phyloP scores from a whole-genome alignment of 2,888 invertebrate species.

The Matsumyia berberina region DNA sequence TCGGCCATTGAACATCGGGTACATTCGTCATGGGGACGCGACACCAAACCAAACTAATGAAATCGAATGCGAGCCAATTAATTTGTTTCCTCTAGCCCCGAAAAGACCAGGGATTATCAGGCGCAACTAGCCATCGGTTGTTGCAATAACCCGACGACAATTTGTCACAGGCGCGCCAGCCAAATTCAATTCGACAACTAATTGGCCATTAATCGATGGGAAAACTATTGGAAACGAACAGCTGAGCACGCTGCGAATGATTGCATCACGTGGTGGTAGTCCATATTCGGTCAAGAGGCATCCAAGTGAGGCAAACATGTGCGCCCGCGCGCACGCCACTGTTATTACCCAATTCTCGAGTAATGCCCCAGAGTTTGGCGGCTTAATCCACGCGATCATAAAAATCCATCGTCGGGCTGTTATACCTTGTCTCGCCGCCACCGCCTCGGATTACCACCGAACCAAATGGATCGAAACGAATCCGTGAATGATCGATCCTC shows the following conservation, averaged over 20 bases:
- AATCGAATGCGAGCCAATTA: slow-evolving; percentile 69
- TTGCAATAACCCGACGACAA: slow-evolving; percentile 46
- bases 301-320: slow-evolving; percentile 11
- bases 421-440: not conserved
- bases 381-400: slow-evolving; percentile 47
- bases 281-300: slow-evolving; percentile 62
- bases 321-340: slow-evolving; percentile 19
- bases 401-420: slow-evolving; percentile 34
- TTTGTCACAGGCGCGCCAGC: slow-evolving; percentile 62
- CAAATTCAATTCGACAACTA: slow-evolving; percentile 70
- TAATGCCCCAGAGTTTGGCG: slow-evolving; percentile 37
- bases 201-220: slow-evolving; percentile 74
- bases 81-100: slow-evolving; percentile 45
- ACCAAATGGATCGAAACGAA: slow-evolving; percentile 32
- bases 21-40: slow-evolving; percentile 55
- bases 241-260: slow-evolving; percentile 33
- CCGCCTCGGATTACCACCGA: slow-evolving; percentile 18
- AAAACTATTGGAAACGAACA: slow-evolving; percentile 46
- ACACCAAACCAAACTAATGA: slow-evolving; percentile 60
- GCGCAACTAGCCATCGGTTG: slow-evolving; percentile 15
- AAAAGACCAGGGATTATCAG: slow-evolving; percentile 33
- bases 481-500: slow-evolving; percentile 74
- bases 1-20: slow-evolving; percentile 1
- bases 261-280: slow-evolving; percentile 49
- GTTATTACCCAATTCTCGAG: slow-evolving; percentile 55